Base-by-base conservation (phyloP, 2,888 invertebrate genomes). In the Geotrupes spiniger region DNA sequence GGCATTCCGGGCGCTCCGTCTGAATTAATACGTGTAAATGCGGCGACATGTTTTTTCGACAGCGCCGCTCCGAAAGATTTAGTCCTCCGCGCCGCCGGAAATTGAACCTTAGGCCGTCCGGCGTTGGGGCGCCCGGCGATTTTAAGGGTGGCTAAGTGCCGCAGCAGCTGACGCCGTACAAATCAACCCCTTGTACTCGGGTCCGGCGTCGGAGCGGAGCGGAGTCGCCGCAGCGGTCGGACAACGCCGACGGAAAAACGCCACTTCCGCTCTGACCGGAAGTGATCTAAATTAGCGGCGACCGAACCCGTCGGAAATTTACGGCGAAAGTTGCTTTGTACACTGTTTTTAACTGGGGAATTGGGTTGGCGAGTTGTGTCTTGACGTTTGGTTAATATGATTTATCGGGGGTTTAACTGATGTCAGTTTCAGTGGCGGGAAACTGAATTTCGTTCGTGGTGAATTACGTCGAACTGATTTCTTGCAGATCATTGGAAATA, bases 161-260 rank as follows among this genome's bases (percentile, higher is more conserved):
- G 70, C 66, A 69, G 73, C 78, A 78, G 77, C 75, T 78, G 78
- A 78, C 78, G 78, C 76, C 72, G 54, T 58, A 63, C 63, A 64
- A 61, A 63, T 56, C 57, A 60, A 65, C 67, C 69, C 68, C 65
- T 65, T 64, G 62, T 38, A 62, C 61, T 59, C 46, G 54, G 59
- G 56, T 53, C 54, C 56, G 48, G 41, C 51, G 58, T 60, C 54
- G 57, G 44, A 51, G 43, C 21, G 41, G 56, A 62, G 63, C 60
- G 61, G 63, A 54, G 26, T 31, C 36, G 21, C n/a, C 46, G 37
- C 17, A 27, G 12, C 27, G 27, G 2, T 11, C 10, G 12, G 4
- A 4, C 31, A 6, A n/a, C 6, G 6, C 6, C 6, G 21, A 21
- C 28, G 21, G 21, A 21, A 21, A 21, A 21, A 4, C 6, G 21